Evolutionary conservation across 2,797 vertebrate species (phyloP), one percentile per base, ranked within the genome.

Genomic region (Cetoscarus ocellatus): DNA sequence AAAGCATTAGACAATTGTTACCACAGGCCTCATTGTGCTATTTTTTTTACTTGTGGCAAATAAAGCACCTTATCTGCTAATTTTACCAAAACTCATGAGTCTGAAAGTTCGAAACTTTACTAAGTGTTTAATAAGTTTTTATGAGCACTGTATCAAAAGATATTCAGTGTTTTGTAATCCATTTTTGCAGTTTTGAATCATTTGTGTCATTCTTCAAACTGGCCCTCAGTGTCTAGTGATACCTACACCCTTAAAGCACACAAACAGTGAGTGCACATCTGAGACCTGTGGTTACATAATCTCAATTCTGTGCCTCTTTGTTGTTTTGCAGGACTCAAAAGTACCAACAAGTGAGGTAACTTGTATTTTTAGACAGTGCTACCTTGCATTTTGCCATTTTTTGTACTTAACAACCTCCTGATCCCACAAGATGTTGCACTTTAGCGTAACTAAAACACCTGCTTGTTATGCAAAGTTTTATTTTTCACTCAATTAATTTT

Each of bases 231-330:
- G 3, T 53, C 50, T 15, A 1, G 9, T 49, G 17, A 58, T 61
- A 35, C n/a, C 53, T 27, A 38, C 49, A 47, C 10, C 27, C 5
- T 3, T 8, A 27, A 12, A 4, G 6, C 53, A 48, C 38, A 19
- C 55, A 13, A 12, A 56, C 17, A 56, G 18, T 54, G 51, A 19
- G 27, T 43, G 39, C 51, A 43, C 1, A 60, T 57, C 19, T 49
- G 58, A 71, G 74, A 59, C 58, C 19, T 47, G 50, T 39, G 10
- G 18, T 84, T 69, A 66, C 10, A 19, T 44, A 65, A 74, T 13
- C 45, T 36, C 61, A 59, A 4, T 10, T 52, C 49, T 34, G 5
- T 38, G 49, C 14, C 15, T 67, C 66, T 61, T 53, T 67, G 61
- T 69, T 64, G 64, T 61, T 67, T 50, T 62, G 8, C 70, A 58